Base-by-base conservation (phyloP, 2,113 vertebrate species). In the Scatophagus argus region DNA sequence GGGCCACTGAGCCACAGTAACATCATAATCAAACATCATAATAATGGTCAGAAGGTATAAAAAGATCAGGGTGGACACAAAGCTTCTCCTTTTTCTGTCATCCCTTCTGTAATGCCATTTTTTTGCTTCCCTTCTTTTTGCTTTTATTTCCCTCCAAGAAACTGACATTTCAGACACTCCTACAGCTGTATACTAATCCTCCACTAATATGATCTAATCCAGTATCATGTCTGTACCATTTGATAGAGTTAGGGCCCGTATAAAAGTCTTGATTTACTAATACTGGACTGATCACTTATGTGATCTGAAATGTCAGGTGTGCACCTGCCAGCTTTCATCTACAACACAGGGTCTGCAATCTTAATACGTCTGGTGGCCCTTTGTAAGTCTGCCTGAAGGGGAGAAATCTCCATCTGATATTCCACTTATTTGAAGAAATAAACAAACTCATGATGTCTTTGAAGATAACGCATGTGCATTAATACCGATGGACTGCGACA, bases 1-100 rank as follows among this genome's bases (percentile, higher is more conserved):
- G 56, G 66, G 8, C 47, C 47, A 69, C 21, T 54, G 65, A 77
- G 56, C 34, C 38, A 17, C n/a, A 27, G 32, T 39, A 71, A 78
- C 75, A 62, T 54, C 36, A 56, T 49, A 32, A 63, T 38, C 47
- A 38, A 58, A 63, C 58, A 63, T 29, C 34, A 21, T 38, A 27
- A 32, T 54, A 19, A 44, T 55, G 58, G 17, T 52, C 36, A 69
- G 56, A 14, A 27, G 58, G 47, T 46, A 29, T 55, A 51, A 32
- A 36, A 59, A 21, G 36, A 44, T n/a, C 21, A 31, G 21, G 21
- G 39, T 31, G 58, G 49, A 36, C 41, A 61, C 13, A 32, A 23
- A 46, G 56, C 19, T 6, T 34, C 11, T 16, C 21, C 3, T 36
- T 56, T 47, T 55, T 8, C 39, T 44, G 3, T 16, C 62, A 47